Base-by-base conservation (phyloP, 2,888 invertebrate genomes). In the Odontocerum albicorne region DNA sequence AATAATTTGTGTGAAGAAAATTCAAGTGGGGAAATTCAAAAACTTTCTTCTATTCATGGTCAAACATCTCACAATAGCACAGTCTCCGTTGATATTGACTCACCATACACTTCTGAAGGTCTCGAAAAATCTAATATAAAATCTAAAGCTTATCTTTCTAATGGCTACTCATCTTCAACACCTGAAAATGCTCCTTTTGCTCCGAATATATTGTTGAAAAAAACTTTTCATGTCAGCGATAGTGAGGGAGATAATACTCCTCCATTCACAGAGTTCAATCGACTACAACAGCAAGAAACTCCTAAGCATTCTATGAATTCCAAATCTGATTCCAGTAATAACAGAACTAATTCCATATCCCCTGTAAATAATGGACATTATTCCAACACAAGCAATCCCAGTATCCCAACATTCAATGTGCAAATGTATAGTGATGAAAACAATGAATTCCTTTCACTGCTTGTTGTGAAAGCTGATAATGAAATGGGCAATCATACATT, bases 401-500 rank as follows among this genome's bases (percentile, higher is more conserved):
- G 10, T 8, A 22, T 33, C 4, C 77, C 78, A 2, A 64, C 71
- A 1, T 79, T 78, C 52, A 76, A 77, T 59, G 68, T 79, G 20
- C 75, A 77, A 55, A 65, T 75, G 0, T 72, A 70, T 56, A 70
- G 74, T 20, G 76, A 73, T 52, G 78, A 79, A 50, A 76, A 78
- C 22, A 71, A 73, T 46, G 78, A 78, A 47, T 75, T 79, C 55
- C 57, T 77, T 1, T 77, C 77, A 0, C 61, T 78, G 0, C 74
- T 75, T 38, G 68, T 77, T 4, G 75, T 77, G 0, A 67, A 74
- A 62, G 77, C 75, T 2, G 77, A 78, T 52, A 75, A 69, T 45
- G 78, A 78, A 61, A 33, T 76, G 0, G 77, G 77, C 0, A 68
- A 71, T 68, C 78, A 79, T 39, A 75, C 78, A 69, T 75, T 73